These are phyloP conservation scores for Gobiocypris rarus DNA, from an alignment of 2,113 vertebrate species.

Conservation along the genomic window DNA sequence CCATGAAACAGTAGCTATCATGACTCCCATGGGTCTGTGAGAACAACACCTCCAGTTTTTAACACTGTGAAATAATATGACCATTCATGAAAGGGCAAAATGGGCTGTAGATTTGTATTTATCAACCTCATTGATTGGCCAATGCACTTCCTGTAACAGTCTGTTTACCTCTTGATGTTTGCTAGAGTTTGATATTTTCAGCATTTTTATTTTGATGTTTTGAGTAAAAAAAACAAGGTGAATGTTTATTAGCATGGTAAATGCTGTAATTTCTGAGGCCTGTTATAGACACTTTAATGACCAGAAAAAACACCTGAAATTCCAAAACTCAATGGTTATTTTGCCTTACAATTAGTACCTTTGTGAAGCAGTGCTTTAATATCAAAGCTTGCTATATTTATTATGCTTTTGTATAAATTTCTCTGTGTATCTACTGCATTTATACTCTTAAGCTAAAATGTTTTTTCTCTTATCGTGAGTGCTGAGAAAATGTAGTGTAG, in stretches of 20 bases:
- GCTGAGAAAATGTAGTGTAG: constrained; percentile 27
- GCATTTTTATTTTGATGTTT: constrained; percentile 31
- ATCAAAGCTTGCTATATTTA: constrained; percentile 54
- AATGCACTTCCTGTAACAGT: constrained; percentile 29
- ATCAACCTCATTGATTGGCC: constrained; percentile 11
- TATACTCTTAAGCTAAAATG: constrained; percentile 49
- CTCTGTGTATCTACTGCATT: constrained; percentile 56
- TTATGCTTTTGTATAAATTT: constrained; percentile 43
- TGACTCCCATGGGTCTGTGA: constrained; percentile 38
- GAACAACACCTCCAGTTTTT: constrained; percentile 41
- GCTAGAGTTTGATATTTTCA: constrained; percentile 17
- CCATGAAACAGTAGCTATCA: constrained; percentile 32
- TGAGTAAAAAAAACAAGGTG: constrained; percentile 8
- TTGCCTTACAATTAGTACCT: constrained; percentile 52
- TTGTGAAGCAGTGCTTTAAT: constrained; percentile 55
- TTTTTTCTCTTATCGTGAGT: constrained; percentile 45
- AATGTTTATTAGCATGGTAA: constrained; percentile 41
- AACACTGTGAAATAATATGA: constrained; percentile 53
- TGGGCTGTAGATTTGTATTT: constrained; percentile 22
- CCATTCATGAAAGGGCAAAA: constrained; percentile 29
- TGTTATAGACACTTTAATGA: constrained; percentile 1
- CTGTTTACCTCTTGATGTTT: constrained; percentile 42
- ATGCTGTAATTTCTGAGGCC: constrained; percentile 2
- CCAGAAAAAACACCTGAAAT: constrained; percentile 8
- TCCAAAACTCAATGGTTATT: constrained; percentile 41